Conservation (phyloP, 2,888 invertebrate species). For the Euplagia quadripunctaria region DNA sequence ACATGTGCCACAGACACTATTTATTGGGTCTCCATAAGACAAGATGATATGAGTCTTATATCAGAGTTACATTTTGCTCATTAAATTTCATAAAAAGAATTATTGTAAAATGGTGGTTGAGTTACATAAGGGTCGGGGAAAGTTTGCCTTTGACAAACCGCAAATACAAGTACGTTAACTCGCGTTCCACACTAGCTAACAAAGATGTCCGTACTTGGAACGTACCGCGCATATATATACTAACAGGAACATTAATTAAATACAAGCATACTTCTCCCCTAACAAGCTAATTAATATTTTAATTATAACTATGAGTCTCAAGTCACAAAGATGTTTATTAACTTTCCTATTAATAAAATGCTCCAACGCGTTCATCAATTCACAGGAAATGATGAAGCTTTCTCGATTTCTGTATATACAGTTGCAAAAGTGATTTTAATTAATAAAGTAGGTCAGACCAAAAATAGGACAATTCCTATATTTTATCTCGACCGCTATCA, state of each 20-base stretch:
- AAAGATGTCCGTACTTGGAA: slow-evolving; percentile 50
- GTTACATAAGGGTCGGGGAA: slow-evolving; percentile 54
- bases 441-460: slow-evolving; percentile 15
- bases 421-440: slow-evolving; percentile 10
- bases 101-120: slow-evolving; percentile 31
- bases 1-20: neutral
- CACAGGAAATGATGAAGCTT: slow-evolving; percentile 19
- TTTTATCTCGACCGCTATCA: slow-evolving; percentile 9
- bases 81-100: slow-evolving; percentile 24
- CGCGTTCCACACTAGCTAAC: slow-evolving; percentile 48
- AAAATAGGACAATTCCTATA: slow-evolving; percentile 8
- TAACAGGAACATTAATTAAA: slow-evolving; percentile 37
- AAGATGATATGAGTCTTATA: neutral
- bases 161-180: slow-evolving; percentile 54
- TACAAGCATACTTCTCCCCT: slow-evolving; percentile 22
- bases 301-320: slow-evolving; percentile 23
- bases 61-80: neutral
- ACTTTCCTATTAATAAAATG: slow-evolving; percentile 14
- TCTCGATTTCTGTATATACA: slow-evolving; percentile 14
- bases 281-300: slow-evolving; percentile 33
- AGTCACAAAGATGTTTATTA: slow-evolving; percentile 19
- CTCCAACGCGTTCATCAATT: slow-evolving; percentile 20
- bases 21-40: neutral
- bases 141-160: slow-evolving; percentile 67
- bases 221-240: slow-evolving; percentile 10